phyloP scores from a whole-genome alignment of 2,888 invertebrate genomes.

The Allolobophora icterica region DNA sequence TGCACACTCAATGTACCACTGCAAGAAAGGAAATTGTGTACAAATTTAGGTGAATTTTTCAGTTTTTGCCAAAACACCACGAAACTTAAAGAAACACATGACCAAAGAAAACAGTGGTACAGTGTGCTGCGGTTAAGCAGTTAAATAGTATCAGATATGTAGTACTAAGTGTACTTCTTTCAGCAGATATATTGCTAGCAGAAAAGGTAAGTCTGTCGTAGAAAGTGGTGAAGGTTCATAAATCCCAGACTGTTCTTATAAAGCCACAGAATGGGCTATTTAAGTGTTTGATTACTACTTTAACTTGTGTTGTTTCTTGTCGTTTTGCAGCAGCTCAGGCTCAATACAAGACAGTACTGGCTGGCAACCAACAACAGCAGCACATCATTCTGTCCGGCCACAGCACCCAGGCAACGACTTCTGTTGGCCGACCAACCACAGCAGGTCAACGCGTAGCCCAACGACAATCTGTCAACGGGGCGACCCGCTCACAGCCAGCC shows the following conservation, averaged over 20 bases:
- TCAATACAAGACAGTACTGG: neutral
- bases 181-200: neutral
- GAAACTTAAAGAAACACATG: no score
- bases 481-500: neutral
- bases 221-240: neutral
- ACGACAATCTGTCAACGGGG: neutral
- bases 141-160: neutral
- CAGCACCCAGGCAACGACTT: conserved; percentile 12
- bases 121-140: no score
- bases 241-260: neutral
- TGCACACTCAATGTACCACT: no score
- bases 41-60: no score
- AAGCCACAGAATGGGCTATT: neutral
- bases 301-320: neutral
- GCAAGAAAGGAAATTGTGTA: no score
- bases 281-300: neutral
- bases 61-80: no score
- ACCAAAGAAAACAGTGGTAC: no score
- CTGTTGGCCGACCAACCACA: neutral
- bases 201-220: neutral
- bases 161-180: neutral
- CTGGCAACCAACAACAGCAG: neutral
- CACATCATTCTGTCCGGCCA: neutral
- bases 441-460: neutral
- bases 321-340: neutral